Base-by-base conservation (phyloP, 2,888 invertebrate genomes). In the Spatulosminthurus flaviceps region DNA sequence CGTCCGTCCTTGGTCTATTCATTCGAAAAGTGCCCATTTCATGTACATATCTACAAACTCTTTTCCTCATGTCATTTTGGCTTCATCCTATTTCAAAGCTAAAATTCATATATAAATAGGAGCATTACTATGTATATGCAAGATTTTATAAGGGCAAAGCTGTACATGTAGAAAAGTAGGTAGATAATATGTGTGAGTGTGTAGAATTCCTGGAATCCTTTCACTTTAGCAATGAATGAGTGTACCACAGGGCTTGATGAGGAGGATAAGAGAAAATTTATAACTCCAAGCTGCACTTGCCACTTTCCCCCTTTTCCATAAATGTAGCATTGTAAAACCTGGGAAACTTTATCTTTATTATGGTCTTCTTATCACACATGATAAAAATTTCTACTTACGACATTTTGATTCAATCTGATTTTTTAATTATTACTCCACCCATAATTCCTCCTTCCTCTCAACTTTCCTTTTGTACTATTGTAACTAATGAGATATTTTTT, bases 181-280 rank as follows among this genome's bases (percentile, higher is more conserved):
- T n/a, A n/a, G n/a, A n/a, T n/a, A n/a, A n/a, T n/a, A n/a, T n/a
- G n/a, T n/a, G n/a, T n/a, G n/a, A n/a, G n/a, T n/a, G n/a, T n/a
- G n/a, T n/a, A n/a, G n/a, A n/a, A n/a, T 43, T 19, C 19, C 43
- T 60, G n/a, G 5, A 19, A 5, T 60, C 21, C 60, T 60, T 21
- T 60, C 60, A 21, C 60, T 60, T 60, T 16, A 13, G 28, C 28
- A 69, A 67, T 43, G 67, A 69, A 69, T 51, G 69, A 67, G 42
- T n/a, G n/a, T 43, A 67, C 60, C 69, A 21, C 26, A 21, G 60
- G 43, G 42, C 1, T 66, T 43, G 70, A 77, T 70, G n/a, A 21
- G 26, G 34, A 24, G 24, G 77, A 70, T 69, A 77, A 41, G 1
- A 51, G 43, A 26, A 43, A 77, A 77, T 69, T 77, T 51, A 69